Evolutionary conservation across 2,888 invertebrate genomes (phyloP), one percentile per base, ranked within the genome.

Genomic region (Hylaea fasciaria): DNA sequence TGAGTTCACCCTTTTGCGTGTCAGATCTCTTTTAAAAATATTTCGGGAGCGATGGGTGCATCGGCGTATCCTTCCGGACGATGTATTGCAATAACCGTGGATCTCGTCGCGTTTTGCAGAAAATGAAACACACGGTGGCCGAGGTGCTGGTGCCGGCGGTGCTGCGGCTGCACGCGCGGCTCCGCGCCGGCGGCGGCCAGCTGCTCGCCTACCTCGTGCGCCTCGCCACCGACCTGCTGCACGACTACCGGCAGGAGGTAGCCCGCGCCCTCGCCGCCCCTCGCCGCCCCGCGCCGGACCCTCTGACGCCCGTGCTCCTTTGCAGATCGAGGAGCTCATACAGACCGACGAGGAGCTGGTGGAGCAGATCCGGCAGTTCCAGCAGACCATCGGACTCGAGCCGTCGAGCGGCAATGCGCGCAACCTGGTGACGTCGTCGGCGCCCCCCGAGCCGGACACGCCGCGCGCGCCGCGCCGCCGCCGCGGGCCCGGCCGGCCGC

Each of bases 131-230:
- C 64, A 94, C 95, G 51, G 93, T 94, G 11, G 93, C 95, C 8
- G 95, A 95, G 70, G 93, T 94, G 71, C 84, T 96, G 68, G 93
- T 96, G 32, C 96, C 95, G 28, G 93, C 93, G 9, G 92, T 95
- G 62, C 89, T 95, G 64, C 93, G 93, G 13, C 89, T 96, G 64
- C 94, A 94, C 81, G 89, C 92, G 56, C 92, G 93, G 64, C 77
- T 95, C 71, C 92, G 93, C n/a, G 29, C 74, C 44, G 69, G 78
- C 69, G 86, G 86, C 55, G 91, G 92, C 0, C 87, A 93, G 66
- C 72, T 93, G 9, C 78, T 85, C 44, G 76, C 83, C 2, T 91
- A 93, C 72, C 86, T 94, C 46, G 88, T 91, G 61, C 89, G 85
- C 59, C 81, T 93, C 67, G 88, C 93, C 67, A 85, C 83, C 35